Conservation (phyloP, 2,888 invertebrate species). For the Heliconius cydno region DNA sequence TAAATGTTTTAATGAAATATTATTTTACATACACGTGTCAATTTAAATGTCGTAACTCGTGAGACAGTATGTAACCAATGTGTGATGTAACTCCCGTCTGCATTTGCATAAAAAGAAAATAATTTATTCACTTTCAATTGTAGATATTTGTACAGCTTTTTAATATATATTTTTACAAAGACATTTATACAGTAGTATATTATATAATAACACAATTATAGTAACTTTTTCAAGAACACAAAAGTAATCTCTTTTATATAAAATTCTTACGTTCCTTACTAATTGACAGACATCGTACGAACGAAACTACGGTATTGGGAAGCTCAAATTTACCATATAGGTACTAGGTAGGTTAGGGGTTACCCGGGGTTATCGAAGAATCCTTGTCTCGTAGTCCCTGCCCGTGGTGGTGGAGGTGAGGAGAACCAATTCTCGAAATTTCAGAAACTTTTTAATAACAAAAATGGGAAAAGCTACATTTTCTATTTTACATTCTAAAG, state of each 20-base stretch:
- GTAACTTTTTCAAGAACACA: not conserved
- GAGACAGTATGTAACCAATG: not conserved
- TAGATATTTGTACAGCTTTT: not conserved
- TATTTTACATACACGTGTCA: not conserved
- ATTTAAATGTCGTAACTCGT: not conserved
- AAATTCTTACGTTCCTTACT: not conserved
- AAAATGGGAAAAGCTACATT: too few relatives aligned
- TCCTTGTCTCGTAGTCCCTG: too few relatives aligned
- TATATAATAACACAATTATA: not conserved
- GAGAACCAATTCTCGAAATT: too few relatives aligned
- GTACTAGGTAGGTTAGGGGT: too few relatives aligned
- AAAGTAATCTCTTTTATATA: not conserved
- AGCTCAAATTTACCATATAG: not conserved
- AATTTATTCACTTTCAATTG: slow-evolving; percentile 5
- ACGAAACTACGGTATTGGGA: not conserved
- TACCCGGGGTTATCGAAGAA: too few relatives aligned
- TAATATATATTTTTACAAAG: not conserved
- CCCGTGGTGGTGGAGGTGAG: too few relatives aligned
- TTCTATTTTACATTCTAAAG: too few relatives aligned
- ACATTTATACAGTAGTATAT: not conserved
- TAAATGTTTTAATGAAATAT: not conserved
- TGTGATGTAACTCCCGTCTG: not conserved
- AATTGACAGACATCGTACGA: not conserved
- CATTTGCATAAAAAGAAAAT: not conserved
- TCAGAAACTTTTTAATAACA: too few relatives aligned